Conservation (phyloP, 2,113 vertebrate genomes). For the Struthio camelus region DNA sequence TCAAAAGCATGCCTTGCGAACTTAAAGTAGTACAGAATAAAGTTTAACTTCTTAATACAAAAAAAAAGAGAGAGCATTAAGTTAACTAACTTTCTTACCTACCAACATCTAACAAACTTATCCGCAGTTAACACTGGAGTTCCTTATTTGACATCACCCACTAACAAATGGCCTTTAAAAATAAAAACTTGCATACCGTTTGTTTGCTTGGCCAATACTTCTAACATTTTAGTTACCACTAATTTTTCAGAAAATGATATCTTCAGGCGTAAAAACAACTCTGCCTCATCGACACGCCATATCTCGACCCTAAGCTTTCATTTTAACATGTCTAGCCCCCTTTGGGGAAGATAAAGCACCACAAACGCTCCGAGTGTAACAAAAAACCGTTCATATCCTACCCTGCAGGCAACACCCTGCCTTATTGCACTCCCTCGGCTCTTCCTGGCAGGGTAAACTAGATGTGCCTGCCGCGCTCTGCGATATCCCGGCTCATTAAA, state of each 20-base stretch:
- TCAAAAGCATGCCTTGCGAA: background rate
- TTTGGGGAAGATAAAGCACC: background rate
- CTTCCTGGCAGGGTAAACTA: background rate
- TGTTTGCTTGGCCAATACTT: background rate
- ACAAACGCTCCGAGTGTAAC: background rate
- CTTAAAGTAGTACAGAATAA: background rate
- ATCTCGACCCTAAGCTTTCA: background rate
- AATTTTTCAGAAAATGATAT: background rate
- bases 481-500: background rate
- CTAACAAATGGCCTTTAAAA: background rate
- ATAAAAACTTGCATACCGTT: background rate
- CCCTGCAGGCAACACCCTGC: background rate
- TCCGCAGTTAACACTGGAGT: background rate
- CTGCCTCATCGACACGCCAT: too few relatives aligned
- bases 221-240: background rate
- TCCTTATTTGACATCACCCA: background rate
- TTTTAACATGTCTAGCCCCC: background rate
- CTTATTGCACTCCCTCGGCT: background rate
- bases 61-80: background rate
- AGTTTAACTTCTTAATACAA: background rate
- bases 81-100: background rate
- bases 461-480: rapidly evolving
- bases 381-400: background rate
- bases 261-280: background rate
- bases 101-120: background rate